Conservation (phyloP, 2,888 invertebrate species). For the Ochlodes sylvanus region DNA sequence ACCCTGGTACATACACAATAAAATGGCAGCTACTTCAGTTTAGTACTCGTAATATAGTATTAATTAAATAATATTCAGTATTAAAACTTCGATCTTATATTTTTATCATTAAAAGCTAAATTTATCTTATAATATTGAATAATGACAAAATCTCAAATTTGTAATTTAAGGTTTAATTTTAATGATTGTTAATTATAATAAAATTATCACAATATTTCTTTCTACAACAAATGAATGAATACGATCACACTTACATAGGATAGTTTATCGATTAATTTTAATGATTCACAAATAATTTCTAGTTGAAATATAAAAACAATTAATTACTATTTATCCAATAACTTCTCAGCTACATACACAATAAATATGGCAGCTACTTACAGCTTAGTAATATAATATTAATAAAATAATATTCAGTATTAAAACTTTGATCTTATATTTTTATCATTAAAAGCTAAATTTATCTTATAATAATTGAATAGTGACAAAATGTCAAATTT, state of each 20-base stretch:
- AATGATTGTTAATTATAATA: background rate
- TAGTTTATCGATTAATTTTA: background rate
- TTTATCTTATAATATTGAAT: background rate
- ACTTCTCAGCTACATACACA: too few relatives aligned
- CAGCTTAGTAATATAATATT: background rate
- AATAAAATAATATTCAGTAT: background rate
- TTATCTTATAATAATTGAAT: background rate
- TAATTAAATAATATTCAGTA: background rate
- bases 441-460: background rate
- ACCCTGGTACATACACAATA: background rate
- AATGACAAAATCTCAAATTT: slow-evolving; percentile 6
- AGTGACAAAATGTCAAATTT: slow-evolving; percentile 3
- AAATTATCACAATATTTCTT: background rate
- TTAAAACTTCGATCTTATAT: background rate
- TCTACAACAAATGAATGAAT: background rate
- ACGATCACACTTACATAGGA: background rate
- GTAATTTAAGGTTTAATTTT: background rate
- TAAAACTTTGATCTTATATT: background rate
- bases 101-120: background rate
- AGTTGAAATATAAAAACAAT: too few relatives aligned
- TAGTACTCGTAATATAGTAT: background rate
- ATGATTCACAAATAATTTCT: too few relatives aligned
- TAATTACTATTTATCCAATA: too few relatives aligned
- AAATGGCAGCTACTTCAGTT: background rate
- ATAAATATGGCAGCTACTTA: background rate